Conservation (phyloP, 2,888 invertebrate species). For the Drosophila prolongata region DNA sequence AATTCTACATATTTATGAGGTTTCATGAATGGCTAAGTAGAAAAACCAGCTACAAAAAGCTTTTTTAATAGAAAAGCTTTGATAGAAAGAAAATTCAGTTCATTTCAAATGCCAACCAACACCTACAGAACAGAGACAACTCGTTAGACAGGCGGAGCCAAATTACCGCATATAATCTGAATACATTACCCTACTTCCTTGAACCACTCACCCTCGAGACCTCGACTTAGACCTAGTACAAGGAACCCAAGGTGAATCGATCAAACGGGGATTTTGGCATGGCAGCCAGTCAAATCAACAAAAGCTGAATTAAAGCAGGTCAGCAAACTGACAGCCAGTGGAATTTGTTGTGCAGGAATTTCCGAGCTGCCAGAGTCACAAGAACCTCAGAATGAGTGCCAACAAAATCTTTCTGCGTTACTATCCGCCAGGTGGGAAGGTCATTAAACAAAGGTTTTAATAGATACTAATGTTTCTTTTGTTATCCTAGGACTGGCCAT, state of each 20-base stretch:
- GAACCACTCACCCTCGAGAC: slow-evolving; percentile 15
- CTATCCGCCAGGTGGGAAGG: slow-evolving; percentile 88
- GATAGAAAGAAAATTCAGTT: not conserved
- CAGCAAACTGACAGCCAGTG: slow-evolving; percentile 56
- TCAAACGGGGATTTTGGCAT: slow-evolving; percentile 55
- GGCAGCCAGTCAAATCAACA: slow-evolving; percentile 56
- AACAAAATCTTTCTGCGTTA: slow-evolving; percentile 89
- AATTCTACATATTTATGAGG: not conserved
- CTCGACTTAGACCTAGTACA: slow-evolving; percentile 58
- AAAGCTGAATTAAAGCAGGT: slow-evolving; percentile 70
- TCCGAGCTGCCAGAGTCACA: slow-evolving; percentile 15
- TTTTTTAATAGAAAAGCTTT: not conserved
- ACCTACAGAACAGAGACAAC: not conserved
- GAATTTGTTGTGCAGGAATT: slow-evolving; percentile 46
- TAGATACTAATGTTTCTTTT: not conserved
- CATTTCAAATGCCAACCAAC: slow-evolving; percentile 3
- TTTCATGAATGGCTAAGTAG: not conserved
- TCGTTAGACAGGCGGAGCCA: not conserved
- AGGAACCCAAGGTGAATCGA: slow-evolving; percentile 54
- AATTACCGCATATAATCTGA: not conserved
- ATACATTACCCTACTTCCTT: slow-evolving; percentile 25
- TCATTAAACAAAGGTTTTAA: not conserved
- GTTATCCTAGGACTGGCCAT: slow-evolving; percentile 86
- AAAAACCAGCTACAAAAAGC: slow-evolving; percentile 16
- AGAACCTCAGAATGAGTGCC: slow-evolving; percentile 86